phyloP scores from a whole-genome alignment of 2,113 vertebrate genomes.

The Corydoras maculifer region DNA sequence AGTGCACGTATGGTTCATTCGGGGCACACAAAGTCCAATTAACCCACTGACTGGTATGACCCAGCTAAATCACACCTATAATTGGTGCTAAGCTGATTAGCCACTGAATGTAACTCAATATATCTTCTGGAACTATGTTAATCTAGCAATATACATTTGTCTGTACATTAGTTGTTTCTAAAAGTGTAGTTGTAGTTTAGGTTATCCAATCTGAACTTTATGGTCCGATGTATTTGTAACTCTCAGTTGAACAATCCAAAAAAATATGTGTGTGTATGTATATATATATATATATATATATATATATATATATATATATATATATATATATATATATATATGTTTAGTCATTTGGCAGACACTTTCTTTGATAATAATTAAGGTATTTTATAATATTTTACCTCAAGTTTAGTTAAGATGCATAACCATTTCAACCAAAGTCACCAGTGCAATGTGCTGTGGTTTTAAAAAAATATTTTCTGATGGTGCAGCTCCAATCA shows the following conservation, averaged over 20 bases:
- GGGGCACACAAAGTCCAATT: conserved; percentile 46
- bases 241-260: too few species aligned
- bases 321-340: too few species aligned
- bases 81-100: conserved; percentile 55
- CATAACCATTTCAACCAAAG: too few species aligned
- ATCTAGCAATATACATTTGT: neutral
- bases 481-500: too few species aligned
- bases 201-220: neutral
- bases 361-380: neutral
- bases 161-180: conserved; percentile 2
- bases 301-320: too few species aligned
- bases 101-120: conserved; percentile 30
- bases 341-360: too few species aligned
- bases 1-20: conserved; percentile 36
- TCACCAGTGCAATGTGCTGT: conserved; percentile 1
- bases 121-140: conserved; percentile 1
- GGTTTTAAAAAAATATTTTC: too few species aligned
- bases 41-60: conserved; percentile 47
- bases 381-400: too few species aligned
- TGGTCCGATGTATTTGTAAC: neutral
- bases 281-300: too few species aligned
- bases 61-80: conserved; percentile 58
- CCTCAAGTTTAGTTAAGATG: too few species aligned
- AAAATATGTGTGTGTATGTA: too few species aligned
- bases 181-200: neutral